These are phyloP conservation scores for Xiphias gladius DNA, from an alignment of 2,113 vertebrate genomes.

Conservation along the genomic window DNA sequence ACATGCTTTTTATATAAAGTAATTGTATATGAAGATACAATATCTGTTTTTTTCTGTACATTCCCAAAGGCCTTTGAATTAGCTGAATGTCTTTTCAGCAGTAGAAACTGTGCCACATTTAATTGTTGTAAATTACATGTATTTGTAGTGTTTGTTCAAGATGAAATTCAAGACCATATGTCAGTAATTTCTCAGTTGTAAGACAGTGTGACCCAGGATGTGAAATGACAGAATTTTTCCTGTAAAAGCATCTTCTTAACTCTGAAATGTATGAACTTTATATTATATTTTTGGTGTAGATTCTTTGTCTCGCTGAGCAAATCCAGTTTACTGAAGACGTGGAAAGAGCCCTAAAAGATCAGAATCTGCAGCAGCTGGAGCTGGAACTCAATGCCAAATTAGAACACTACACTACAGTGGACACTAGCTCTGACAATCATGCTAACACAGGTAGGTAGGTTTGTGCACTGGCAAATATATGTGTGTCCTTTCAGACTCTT, in stretches of 20 bases:
- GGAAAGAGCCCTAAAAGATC: constrained; percentile 89
- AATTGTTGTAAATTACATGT: background rate
- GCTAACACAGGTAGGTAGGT: constrained; percentile 82
- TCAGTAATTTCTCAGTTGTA: background rate
- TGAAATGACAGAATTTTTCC: background rate
- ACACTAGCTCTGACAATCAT: constrained; percentile 83
- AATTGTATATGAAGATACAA: background rate
- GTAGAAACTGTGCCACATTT: background rate
- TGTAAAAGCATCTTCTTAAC: background rate
- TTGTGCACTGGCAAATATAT: background rate
- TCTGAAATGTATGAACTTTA: background rate
- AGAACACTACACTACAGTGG: constrained; percentile 92
- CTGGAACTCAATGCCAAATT: constrained; percentile 90
- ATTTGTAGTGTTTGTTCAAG: background rate
- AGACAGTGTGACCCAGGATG: background rate
- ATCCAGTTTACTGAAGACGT: constrained; percentile 97
- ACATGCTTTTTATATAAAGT: background rate
- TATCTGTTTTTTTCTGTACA: background rate
- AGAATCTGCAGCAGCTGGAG: constrained; percentile 90
- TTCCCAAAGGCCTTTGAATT: background rate
- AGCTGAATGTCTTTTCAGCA: background rate
- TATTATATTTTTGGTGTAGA: constrained; percentile 81
- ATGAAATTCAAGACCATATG: background rate
- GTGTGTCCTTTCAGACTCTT: background rate
- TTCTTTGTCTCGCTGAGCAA: constrained; percentile 95